These are phyloP conservation scores for Blastobasis lacticolella DNA, from an alignment of 2,888 invertebrate genomes.

Conservation along the genomic window DNA sequence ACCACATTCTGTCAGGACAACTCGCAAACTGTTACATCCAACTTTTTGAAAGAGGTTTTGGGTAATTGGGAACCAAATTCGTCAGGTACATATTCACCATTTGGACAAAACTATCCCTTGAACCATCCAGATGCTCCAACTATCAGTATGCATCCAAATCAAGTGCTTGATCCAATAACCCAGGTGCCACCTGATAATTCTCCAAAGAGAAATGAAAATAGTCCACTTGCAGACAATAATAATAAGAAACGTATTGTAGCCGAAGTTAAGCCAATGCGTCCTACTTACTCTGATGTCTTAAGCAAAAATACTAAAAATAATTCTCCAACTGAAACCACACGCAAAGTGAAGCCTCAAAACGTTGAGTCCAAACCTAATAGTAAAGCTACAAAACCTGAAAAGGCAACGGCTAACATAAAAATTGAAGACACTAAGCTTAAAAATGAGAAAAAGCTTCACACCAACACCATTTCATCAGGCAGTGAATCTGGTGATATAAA, in stretches of 20 bases:
- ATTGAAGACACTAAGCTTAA: constrained; percentile 53
- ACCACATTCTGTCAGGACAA: constrained; percentile 35
- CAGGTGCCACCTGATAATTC: constrained; percentile 47
- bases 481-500: constrained; percentile 67
- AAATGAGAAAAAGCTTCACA: constrained; percentile 50
- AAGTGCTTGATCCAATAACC: constrained; percentile 37
- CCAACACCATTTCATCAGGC: constrained; percentile 57
- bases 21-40: constrained; percentile 48
- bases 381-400: constrained; percentile 57
- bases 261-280: constrained; percentile 90
- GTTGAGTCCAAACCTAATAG: constrained; percentile 49
- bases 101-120: constrained; percentile 76
- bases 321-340: constrained; percentile 53
- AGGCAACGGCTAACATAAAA: constrained; percentile 35
- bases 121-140: constrained; percentile 64
- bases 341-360: constrained; percentile 59
- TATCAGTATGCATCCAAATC: constrained; percentile 40
- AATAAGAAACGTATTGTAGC: constrained; percentile 84
- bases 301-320: constrained; percentile 78
- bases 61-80: constrained; percentile 83
- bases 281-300: constrained; percentile 88
- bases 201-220: constrained; percentile 59
- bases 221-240: constrained; percentile 68
- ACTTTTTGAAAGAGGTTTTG: constrained; percentile 80
- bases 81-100: constrained; percentile 82